A percentile compares a stretch with the other conserved stretches of the same genome.
phyloP scores from a whole-genome alignment of 2,797 vertebrate species.

The Gymnothorax reevesii region DNA sequence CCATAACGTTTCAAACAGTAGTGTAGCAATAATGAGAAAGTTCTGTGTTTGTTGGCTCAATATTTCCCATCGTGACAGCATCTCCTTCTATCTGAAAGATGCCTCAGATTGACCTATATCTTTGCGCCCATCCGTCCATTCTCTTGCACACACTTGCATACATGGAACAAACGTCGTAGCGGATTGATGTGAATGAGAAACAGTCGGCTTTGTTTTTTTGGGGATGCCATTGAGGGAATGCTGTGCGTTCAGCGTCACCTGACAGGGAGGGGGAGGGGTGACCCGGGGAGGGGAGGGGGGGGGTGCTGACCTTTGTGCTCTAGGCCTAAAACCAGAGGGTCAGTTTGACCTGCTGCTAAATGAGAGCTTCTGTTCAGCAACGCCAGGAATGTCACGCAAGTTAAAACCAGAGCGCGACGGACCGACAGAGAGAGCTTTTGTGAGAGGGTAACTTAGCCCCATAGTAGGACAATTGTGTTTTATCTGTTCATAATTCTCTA shows the following conservation, averaged over 20 bases:
- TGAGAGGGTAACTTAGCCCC: slow-evolving; percentile 3
- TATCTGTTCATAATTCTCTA: slow-evolving; percentile 1
- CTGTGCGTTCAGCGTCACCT: slow-evolving; percentile 80
- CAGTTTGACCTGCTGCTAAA: slow-evolving; percentile 73
- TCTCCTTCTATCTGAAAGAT: not conserved
- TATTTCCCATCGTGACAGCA: no score
- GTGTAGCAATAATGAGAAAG: no score
- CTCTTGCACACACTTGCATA: slow-evolving; percentile 40
- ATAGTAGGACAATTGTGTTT: slow-evolving; percentile 15
- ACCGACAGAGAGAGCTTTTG: slow-evolving; percentile 15
- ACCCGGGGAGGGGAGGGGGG: slow-evolving; percentile 35
- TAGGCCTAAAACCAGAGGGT: slow-evolving; percentile 75
- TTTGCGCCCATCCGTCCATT: slow-evolving; percentile 36
- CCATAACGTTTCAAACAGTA: no score
- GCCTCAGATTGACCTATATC: slow-evolving; percentile 22
- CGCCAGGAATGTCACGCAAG: slow-evolving; percentile 75
- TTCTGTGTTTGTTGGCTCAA: no score
- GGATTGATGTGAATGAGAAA: slow-evolving; percentile 56
- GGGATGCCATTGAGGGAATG: slow-evolving; percentile 71
- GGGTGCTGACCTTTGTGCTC: slow-evolving; percentile 74
- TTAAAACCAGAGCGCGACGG: slow-evolving; percentile 66
- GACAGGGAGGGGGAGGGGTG: slow-evolving; percentile 74
- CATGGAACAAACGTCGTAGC: slow-evolving; percentile 58
- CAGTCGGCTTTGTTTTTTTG: slow-evolving; percentile 59
- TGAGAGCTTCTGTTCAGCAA: slow-evolving; percentile 79